These are phyloP conservation scores for Perizoma flavofasciatum DNA, from an alignment of 2,888 invertebrate genomes.

Conservation along the genomic window DNA sequence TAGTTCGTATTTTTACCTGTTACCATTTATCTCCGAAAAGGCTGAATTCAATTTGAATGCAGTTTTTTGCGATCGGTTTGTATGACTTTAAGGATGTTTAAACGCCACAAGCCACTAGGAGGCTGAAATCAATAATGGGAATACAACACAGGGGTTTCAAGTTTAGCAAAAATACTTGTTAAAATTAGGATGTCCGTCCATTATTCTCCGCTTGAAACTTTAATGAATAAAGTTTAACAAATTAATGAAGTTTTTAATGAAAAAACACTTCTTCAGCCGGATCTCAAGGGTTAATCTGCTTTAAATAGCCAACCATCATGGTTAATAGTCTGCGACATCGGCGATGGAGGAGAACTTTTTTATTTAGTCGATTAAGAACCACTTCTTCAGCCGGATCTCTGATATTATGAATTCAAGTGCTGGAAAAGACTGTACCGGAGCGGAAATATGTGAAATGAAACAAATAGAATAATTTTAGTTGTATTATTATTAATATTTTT, in stretches of 20 bases:
- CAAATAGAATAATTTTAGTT: too few relatives aligned
- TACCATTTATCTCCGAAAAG: too few relatives aligned
- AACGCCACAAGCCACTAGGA: not conserved
- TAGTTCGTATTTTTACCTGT: too few relatives aligned
- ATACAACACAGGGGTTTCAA: too few relatives aligned
- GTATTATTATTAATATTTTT: too few relatives aligned
- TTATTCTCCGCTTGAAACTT: conserved; percentile 38
- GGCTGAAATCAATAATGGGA: not conserved
- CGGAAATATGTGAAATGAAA: too few relatives aligned
- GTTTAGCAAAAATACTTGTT: conserved; percentile 1
- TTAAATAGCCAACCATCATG: conserved; percentile 58
- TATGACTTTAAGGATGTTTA: too few relatives aligned
- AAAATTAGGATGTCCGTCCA: conserved; percentile 31
- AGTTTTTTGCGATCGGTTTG: too few relatives aligned
- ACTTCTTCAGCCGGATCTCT: too few relatives aligned
- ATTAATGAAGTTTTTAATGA: conserved; percentile 55
- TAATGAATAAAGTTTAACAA: conserved; percentile 45
- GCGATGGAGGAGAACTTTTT: conserved; percentile 60
- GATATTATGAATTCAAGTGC: conserved; percentile 20
- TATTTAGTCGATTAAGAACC: conserved; percentile 63
- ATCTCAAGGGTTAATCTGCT: conserved; percentile 57
- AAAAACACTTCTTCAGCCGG: conserved; percentile 53
- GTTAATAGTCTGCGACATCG: conserved; percentile 58
- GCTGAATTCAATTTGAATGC: too few relatives aligned
- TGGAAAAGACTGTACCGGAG: not conserved